phyloP scores from a whole-genome alignment of 2,888 invertebrate genomes.

The Oegoconia quadripuncta region DNA sequence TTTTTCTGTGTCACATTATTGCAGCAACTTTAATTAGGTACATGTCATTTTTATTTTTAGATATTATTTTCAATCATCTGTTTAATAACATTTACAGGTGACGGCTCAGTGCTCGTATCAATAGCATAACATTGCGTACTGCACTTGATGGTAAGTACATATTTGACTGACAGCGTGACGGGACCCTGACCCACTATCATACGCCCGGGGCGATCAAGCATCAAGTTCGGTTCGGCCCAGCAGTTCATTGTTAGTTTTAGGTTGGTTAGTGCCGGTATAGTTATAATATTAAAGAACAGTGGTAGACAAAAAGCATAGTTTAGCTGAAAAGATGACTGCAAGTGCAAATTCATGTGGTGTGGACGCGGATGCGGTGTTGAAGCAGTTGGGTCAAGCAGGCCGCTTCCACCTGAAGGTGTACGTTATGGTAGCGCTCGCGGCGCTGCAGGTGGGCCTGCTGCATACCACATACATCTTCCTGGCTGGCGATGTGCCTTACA shows the following conservation, averaged over 20 bases:
- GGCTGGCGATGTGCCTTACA: constrained; percentile 75
- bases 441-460: constrained; percentile 73
- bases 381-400: constrained; percentile 56
- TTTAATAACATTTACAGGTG: no score
- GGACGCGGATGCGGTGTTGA: constrained; percentile 39
- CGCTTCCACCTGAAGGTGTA: constrained; percentile 49
- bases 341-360: constrained; percentile 26
- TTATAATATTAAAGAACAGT: no score
- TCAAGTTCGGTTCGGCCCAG: no score
- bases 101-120: no score
- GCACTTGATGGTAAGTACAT: not conserved
- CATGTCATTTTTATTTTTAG: no score
- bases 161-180: constrained; percentile 7
- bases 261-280: no score
- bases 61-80: no score
- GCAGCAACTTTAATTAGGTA: no score
- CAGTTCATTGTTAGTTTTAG: no score
- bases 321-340: constrained; percentile 2
- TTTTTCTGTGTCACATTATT: no score
- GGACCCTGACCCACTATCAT: constrained; percentile 32
- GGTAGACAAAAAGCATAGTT: not conserved
- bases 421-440: constrained; percentile 55
- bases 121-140: no score
- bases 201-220: no score
- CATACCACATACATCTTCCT: constrained; percentile 80